Conservation (phyloP, 2,888 invertebrate genomes). For the Scrobipalpa costella region DNA sequence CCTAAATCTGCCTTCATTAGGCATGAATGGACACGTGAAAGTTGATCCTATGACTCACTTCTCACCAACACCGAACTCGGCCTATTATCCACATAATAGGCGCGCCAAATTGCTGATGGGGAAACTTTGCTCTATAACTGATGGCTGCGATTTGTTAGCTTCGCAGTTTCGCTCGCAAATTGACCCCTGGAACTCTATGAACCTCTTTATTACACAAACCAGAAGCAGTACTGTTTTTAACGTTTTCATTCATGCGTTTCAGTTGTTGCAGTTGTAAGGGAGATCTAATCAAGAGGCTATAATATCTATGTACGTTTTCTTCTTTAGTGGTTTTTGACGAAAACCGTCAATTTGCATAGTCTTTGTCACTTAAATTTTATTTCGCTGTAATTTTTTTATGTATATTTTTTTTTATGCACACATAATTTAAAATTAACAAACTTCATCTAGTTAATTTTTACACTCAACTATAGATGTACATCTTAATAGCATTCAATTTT, state of each 20-base stretch:
- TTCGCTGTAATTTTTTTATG: no score
- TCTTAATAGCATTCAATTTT: no score
- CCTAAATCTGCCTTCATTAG: slow-evolving; percentile 7
- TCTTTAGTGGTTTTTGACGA: no score
- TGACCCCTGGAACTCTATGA: slow-evolving; percentile 51
- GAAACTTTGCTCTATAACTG: slow-evolving; percentile 68
- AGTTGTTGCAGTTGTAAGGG: neutral
- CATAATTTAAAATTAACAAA: no score
- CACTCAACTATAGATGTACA: no score
- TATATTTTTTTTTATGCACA: no score
- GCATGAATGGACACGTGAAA: slow-evolving; percentile 3
- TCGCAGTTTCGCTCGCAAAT: slow-evolving; percentile 39
- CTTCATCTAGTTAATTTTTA: no score
- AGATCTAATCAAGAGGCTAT: neutral
- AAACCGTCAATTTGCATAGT: no score
- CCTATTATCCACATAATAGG: slow-evolving; percentile 61
- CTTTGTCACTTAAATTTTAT: no score
- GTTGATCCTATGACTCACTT: neutral
- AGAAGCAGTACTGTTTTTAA: neutral
- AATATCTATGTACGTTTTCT: no score
- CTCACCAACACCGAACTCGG: slow-evolving; percentile 45
- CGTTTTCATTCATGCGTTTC: neutral
- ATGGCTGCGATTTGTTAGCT: slow-evolving; percentile 67
- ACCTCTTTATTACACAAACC: slow-evolving; percentile 30
- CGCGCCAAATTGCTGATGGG: slow-evolving; percentile 67